phyloP scores from a whole-genome alignment of 2,113 vertebrate species.

The Mormyrus iriodes region DNA sequence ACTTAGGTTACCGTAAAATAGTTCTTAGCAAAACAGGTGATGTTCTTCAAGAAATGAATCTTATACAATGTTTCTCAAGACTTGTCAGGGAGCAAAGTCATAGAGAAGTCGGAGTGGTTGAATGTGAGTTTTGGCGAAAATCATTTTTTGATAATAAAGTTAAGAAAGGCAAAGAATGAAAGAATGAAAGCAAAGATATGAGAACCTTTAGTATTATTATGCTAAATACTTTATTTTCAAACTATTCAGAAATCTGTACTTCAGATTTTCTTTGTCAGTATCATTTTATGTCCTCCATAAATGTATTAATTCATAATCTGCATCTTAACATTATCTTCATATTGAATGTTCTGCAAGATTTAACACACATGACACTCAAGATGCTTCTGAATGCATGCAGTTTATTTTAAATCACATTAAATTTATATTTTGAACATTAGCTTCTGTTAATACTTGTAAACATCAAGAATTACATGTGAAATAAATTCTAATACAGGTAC shows the following conservation, averaged over 20 bases:
- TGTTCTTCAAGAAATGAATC: neutral
- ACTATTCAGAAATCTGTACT: neutral
- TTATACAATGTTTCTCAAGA: neutral
- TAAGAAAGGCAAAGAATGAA: neutral
- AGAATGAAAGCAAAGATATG: neutral
- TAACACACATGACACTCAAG: neutral
- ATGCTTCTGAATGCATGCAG: neutral
- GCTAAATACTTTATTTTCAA: neutral
- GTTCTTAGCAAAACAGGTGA: neutral
- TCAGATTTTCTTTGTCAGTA: neutral
- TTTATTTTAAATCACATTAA: neutral
- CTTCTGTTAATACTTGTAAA: neutral
- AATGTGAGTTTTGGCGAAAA: neutral
- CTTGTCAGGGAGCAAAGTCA: neutral
- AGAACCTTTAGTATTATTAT: neutral
- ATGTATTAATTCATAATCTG: neutral
- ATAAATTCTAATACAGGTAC: neutral
- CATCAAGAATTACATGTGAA: neutral
- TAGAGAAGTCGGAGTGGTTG: neutral
- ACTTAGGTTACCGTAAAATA: neutral
- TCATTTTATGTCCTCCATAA: neutral
- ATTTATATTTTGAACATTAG: neutral
- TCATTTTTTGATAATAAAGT: neutral
- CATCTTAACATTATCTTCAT: neutral
- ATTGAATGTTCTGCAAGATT: neutral